phyloP scores from a whole-genome alignment of 2,888 invertebrate genomes.

The Zygaena filipendulae region DNA sequence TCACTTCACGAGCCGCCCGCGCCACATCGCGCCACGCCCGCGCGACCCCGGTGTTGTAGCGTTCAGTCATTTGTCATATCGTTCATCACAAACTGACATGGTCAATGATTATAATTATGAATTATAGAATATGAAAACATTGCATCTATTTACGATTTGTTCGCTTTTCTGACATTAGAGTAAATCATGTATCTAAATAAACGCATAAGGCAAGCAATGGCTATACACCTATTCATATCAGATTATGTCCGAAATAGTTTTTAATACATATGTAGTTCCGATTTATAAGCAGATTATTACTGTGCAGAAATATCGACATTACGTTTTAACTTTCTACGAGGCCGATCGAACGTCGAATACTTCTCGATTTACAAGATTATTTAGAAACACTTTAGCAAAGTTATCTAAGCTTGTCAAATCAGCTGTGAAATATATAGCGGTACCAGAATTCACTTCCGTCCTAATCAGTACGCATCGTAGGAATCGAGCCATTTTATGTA shows the following conservation, averaged over 20 bases:
- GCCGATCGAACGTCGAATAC: no score
- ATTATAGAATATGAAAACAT: no score
- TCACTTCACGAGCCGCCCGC: conserved; percentile 15
- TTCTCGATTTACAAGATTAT: no score
- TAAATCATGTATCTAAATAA: conserved; percentile 57
- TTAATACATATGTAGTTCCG: conserved; percentile 56
- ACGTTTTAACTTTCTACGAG: conserved; percentile 42
- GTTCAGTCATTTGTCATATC: no score
- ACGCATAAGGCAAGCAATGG: conserved; percentile 59
- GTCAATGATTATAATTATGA: no score
- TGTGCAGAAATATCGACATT: conserved; percentile 44
- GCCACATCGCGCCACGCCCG: no score
- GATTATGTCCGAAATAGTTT: conserved; percentile 63
- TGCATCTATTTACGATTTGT: conserved; percentile 38
- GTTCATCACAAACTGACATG: no score
- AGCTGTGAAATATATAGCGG: conserved; percentile 66
- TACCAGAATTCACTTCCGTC: conserved; percentile 69
- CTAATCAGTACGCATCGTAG: conserved; percentile 67
- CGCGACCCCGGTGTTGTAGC: no score
- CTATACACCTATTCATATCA: conserved; percentile 67
- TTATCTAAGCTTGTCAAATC: conserved; percentile 64
- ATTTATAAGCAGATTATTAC: conserved; percentile 62
- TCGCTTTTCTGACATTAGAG: conserved; percentile 46
- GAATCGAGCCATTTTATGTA: conserved; percentile 69
- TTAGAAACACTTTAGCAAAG: conserved; percentile 59